These are phyloP conservation scores for Cheilosia variabilis DNA, from an alignment of 2,888 invertebrate species.

Conservation along the genomic window DNA sequence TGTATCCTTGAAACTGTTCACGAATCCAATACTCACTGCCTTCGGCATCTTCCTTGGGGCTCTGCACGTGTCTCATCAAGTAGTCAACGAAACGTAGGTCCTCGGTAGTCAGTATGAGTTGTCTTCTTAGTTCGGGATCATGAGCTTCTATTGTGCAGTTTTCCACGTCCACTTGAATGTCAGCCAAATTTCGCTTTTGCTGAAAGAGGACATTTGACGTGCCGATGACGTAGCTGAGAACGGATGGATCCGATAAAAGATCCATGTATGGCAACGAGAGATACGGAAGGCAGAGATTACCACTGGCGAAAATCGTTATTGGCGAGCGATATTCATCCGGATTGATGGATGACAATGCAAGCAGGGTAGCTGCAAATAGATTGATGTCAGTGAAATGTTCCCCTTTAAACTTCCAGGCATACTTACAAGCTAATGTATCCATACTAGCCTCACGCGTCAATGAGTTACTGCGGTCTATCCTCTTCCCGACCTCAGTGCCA, in stretches of 20 bases:
- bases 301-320: conserved; percentile 93
- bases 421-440: conserved; percentile 85
- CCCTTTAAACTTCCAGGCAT: neutral
- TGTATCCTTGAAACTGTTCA: conserved; percentile 95
- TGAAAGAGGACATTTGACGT: conserved; percentile 99
- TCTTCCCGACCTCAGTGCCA: conserved; percentile 77
- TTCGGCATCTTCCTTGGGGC: conserved; percentile 89
- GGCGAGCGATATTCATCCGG: conserved; percentile 92
- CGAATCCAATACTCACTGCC: conserved; percentile 99
- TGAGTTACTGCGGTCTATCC: conserved; percentile 81
- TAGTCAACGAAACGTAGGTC: conserved; percentile 98
- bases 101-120: conserved; percentile 95
- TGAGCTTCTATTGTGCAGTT: conserved; percentile 92
- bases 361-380: conserved; percentile 79
- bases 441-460: conserved; percentile 89
- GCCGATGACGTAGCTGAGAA: conserved; percentile 94
- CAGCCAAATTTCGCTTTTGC: conserved; percentile 95
- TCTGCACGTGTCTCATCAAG: conserved; percentile 90
- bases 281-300: conserved; percentile 97
- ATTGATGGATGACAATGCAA: conserved; percentile 80
- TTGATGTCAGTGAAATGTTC: neutral
- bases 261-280: conserved; percentile 97
- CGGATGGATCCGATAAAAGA: conserved; percentile 93
- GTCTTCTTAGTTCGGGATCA: conserved; percentile 91
- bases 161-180: conserved; percentile 95